Conservation (phyloP, 2,888 invertebrate species). For the Platyscelio sp. region DNA sequence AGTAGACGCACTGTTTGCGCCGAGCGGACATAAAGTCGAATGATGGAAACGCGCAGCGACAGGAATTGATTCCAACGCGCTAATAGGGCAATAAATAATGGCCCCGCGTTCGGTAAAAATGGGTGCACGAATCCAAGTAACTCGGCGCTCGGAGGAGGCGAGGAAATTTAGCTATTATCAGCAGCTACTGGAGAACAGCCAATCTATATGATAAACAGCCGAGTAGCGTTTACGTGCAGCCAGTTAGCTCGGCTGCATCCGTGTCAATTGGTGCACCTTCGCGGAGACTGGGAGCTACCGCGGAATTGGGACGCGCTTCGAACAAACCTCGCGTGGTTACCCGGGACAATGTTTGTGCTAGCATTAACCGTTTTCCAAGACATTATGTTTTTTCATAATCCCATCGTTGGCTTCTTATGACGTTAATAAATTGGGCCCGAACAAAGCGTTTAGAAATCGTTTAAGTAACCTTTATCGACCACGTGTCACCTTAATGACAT, state of each 20-base stretch:
- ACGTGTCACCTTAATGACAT: too few species aligned
- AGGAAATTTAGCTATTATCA: slow-evolving; percentile 41
- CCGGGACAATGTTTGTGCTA: background rate
- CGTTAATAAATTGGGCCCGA: too few species aligned
- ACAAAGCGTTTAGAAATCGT: too few species aligned
- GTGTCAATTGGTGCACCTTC: slow-evolving; percentile 73
- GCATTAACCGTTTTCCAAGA: too few species aligned
- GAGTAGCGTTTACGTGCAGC: slow-evolving; percentile 71
- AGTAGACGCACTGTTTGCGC: background rate
- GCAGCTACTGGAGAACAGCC: slow-evolving; percentile 72
- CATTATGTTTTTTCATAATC: too few species aligned
- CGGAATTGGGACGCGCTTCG: slow-evolving; percentile 16
- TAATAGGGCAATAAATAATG: slow-evolving; percentile 4
- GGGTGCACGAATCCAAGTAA: slow-evolving; percentile 10
- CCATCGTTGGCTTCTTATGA: too few species aligned
- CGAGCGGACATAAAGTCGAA: background rate
- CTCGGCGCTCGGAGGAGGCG: background rate
- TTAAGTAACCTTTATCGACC: too few species aligned
- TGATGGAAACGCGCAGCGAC: background rate
- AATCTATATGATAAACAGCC: slow-evolving; percentile 84
- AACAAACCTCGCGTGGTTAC: slow-evolving; percentile 6
- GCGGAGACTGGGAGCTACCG: slow-evolving; percentile 45
- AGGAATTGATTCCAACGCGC: slow-evolving; percentile 10
- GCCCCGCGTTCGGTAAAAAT: background rate
- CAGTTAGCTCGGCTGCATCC: slow-evolving; percentile 66